Evolutionary conservation across 2,797 vertebrate genomes (phyloP), one percentile per base, ranked within the genome.

Genomic region (Buceros bicornis): DNA sequence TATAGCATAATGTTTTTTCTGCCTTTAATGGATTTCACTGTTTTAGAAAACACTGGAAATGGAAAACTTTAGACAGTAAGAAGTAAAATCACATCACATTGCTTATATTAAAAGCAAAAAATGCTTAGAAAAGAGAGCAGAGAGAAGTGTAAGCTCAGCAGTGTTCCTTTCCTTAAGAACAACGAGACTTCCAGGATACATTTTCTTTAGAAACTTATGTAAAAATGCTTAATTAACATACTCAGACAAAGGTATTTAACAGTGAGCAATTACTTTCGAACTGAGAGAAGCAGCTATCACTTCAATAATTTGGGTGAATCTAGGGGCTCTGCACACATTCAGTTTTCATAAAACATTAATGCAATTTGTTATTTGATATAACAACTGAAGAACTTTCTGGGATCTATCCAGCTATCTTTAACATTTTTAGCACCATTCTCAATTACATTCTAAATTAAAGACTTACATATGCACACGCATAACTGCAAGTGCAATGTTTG

Each of bases 1-100:
- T 95, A 72, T 95, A 94, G 73, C 77, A 97, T 97, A 96, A 96
- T 85, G 83, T 97, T 97, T 97, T 95, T 89, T 97, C 78, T 94
- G 78, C 93, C 80, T 93, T 95, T 83, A 95, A 50, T 72, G 45
- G 42, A 67, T 90, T 95, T 94, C 66, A 61, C 93, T 96, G 47
- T 95, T 97, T 95, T 93, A 94, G 89, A 97, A 97, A 96, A 60
- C n/a, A 70, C 20, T 96, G 90, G 69, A 94, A 94, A 71, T 85
- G 82, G 95, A 97, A 97, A 97, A 94, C 81, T 82, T 82, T 91
- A 71, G 61, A 66, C 42, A 72, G 22, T 87, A 93, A 70, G 51
- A 64, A 77, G 67, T 96, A 95, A 93, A 97, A 96, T 96, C 90
- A 91, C 28, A 95, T 97, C 82, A 96, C 28, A 53, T 70, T 95